Percentiles rank a stretch among this genome's conserved stretches.
phyloP scores from a whole-genome alignment of 2,113 vertebrate genomes.

The Fregata magnificens region DNA sequence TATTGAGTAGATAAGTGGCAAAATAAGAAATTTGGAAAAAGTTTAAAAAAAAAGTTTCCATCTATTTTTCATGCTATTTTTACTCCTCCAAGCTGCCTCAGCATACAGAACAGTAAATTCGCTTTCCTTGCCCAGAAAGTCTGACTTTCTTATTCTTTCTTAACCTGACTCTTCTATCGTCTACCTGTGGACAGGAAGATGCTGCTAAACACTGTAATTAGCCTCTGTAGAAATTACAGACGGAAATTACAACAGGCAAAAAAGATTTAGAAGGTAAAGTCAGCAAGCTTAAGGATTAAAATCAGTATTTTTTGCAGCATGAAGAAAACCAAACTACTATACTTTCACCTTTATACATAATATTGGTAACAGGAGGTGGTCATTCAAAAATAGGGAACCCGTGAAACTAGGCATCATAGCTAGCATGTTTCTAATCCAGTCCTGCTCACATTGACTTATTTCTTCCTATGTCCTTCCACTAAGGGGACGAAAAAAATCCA shows the following conservation, averaged over 20 bases:
- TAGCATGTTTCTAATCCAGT: not conserved
- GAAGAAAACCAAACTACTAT: not conserved
- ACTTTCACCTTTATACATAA: not conserved
- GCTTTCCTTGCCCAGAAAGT: not conserved
- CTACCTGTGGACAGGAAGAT: conserved; percentile 47
- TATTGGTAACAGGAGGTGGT: not conserved
- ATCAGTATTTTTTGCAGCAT: not conserved
- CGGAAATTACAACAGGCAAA: conserved; percentile 70
- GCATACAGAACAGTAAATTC: conserved; percentile 32
- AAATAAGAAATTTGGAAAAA: not conserved
- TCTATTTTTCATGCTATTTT: not conserved
- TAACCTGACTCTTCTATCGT: conserved; percentile 26
- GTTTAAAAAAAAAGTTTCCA: not conserved
- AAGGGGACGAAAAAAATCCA: not conserved
- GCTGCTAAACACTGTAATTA: conserved; percentile 55
- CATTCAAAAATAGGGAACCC: not conserved
- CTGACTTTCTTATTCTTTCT: not conserved
- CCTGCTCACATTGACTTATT: not conserved
- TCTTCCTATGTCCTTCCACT: not conserved
- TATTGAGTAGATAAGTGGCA: not conserved
- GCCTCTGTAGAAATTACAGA: conserved; percentile 55
- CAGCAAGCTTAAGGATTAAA: conserved; percentile 65
- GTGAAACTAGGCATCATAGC: not conserved
- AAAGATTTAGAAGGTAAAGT: conserved; percentile 71
- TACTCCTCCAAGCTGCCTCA: not conserved